Percentiles rank a stretch among this genome's conserved stretches.
Conservation (phyloP, 2,113 vertebrate species). For the Gambusia holbrooki region DNA sequence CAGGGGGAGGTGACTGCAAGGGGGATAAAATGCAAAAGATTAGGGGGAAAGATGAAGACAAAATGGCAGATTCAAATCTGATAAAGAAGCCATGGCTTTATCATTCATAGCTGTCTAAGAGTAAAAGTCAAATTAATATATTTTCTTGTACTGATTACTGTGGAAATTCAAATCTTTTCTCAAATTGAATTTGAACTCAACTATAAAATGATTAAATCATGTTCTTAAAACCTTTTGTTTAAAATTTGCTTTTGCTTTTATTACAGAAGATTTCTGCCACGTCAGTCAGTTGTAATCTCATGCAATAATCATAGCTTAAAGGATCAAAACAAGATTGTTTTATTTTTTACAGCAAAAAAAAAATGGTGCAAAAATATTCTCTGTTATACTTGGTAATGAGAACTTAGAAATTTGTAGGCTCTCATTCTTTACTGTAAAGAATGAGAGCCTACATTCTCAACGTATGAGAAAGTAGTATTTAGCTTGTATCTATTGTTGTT, state of each 20-base stretch:
- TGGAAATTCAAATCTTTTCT: not conserved
- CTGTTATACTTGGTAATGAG: not conserved
- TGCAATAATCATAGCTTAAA: not conserved
- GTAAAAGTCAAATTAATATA: not conserved
- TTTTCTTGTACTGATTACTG: not conserved
- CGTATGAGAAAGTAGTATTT: not conserved
- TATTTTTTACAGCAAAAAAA: too few relatives aligned
- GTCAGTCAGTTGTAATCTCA: not conserved
- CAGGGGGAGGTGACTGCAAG: not conserved
- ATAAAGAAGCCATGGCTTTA: not conserved
- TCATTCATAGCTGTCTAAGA: not conserved
- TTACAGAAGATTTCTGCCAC: not conserved
- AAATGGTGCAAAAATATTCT: not conserved
- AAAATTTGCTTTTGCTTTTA: too few relatives aligned
- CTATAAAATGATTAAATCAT: not conserved
- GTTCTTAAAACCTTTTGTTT: not conserved
- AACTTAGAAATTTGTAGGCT: not conserved
- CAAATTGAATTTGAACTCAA: not conserved
- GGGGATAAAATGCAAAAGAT: conserved; percentile 3
- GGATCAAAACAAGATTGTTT: too few relatives aligned
- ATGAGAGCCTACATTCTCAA: too few relatives aligned
- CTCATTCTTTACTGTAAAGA: not conserved
- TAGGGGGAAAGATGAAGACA: not conserved
- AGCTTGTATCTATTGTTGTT: not conserved
- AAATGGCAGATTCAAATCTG: not conserved